Evolutionary conservation across 2,888 invertebrate genomes (phyloP), one percentile per base, ranked within the genome.

Genomic region (Fabriciana adippe): DNA sequence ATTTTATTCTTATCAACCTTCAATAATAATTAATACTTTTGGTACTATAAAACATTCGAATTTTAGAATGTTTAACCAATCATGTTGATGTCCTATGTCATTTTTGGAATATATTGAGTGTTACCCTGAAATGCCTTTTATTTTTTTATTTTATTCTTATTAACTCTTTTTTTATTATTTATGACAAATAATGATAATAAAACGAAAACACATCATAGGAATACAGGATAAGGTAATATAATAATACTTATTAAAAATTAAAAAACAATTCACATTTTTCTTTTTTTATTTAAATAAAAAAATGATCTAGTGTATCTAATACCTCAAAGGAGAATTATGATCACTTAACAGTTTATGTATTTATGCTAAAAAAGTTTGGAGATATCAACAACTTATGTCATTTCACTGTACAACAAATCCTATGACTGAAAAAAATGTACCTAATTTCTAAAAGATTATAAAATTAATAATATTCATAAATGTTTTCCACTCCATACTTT

Each of bases 41-140:
- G 56, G 51, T 68, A 66, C 72, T 60, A 66, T 41, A 56, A 74
- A 78, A 82, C 83, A 85, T 88, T 86, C 82, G 77, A 75, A 78
- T 86, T 85, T 86, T 82, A 72, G 81, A 85, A 87, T 86, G 83
- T 79, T 64, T 67, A 73, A 68, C 72, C 72, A 66, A 72, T 69
- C 69, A 70, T 85, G 83, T 85, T 84, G 75, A 81, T 78, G 79
- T 80, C 79, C 76, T 80, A 79, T 75, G 82, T 78, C 79, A 79
- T 85, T 86, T 88, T 88, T 83, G 78, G 85, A 90, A 88, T 90
- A 91, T 91, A 91, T 90, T 88, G 86, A 87, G 89, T 90, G 91
- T 90, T 90, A 90, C 80, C 82, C 78, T 84, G 79, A 80, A 65
- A 69, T 67, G 71, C 45, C 55, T 75, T 75, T 78, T 66, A 75